Conservation (phyloP, 1,140 invertebrate species). For the Papilio glaucus region DNA sequence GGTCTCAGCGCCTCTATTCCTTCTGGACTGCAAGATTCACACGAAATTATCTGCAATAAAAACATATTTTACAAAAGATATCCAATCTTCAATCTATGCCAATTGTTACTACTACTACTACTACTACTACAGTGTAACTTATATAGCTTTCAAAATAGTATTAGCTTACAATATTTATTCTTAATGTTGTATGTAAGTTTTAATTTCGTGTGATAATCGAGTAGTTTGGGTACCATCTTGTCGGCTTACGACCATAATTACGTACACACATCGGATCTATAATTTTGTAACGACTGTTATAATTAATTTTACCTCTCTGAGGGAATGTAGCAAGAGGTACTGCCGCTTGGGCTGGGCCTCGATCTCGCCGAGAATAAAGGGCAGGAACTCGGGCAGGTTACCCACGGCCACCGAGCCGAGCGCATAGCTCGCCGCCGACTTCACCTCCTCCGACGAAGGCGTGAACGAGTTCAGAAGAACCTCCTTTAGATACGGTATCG, state of each 20-base stretch:
- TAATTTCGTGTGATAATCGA: no score
- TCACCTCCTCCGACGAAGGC: constrained; percentile 93
- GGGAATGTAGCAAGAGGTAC: constrained; percentile 97
- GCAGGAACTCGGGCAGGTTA: constrained; percentile 96
- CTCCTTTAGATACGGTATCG: constrained; percentile 88
- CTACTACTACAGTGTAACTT: no score
- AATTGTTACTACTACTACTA: no score
- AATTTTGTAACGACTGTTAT: background rate
- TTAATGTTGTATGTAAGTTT: no score
- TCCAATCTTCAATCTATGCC: no score
- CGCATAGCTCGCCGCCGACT: constrained; percentile 98
- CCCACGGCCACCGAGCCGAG: constrained; percentile 97
- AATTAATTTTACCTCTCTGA: constrained; percentile 92
- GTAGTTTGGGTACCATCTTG: no score
- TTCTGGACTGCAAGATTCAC: constrained; percentile 90
- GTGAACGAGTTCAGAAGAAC: constrained; percentile 91
- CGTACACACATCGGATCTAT: background rate
- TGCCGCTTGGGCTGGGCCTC: constrained; percentile 96
- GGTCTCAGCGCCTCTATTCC: constrained; percentile 92
- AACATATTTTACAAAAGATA: no score
- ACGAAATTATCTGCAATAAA: constrained; percentile 91
- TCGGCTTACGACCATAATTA: no score
- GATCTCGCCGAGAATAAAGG: constrained; percentile 97
- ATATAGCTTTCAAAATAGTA: no score
- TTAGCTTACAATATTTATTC: no score